phyloP scores from a whole-genome alignment of 2,888 invertebrate species.

The Troglohyphantes excavatus region DNA sequence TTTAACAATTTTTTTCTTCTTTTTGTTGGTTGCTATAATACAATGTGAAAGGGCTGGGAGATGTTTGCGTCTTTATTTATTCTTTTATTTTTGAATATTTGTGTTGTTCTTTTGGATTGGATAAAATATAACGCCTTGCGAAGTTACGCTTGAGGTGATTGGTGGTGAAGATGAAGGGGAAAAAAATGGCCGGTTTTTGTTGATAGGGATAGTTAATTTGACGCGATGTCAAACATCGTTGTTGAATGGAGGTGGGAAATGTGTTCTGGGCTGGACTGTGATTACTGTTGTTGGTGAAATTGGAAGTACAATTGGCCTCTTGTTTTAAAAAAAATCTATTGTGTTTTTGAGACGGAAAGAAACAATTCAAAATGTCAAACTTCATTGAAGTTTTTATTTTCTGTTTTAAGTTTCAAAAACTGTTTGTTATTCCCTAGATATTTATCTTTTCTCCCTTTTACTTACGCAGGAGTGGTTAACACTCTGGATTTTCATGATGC shows the following conservation, averaged over 20 bases:
- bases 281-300: no score
- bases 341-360: no score
- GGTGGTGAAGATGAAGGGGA: background rate
- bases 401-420: no score
- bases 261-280: no score
- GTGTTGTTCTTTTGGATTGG: background rate
- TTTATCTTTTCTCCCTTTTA: no score
- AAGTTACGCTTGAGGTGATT: background rate
- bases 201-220: background rate
- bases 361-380: no score
- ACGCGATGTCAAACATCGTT: background rate
- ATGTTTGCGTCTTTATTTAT: slow-evolving; percentile 11
- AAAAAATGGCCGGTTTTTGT: background rate
- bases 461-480: no score
- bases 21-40: background rate
- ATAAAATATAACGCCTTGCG: background rate
- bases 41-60: background rate
- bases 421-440: no score
- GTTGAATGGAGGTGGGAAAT: background rate
- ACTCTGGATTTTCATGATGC: no score
- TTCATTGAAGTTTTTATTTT: no score
- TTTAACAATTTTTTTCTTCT: background rate
- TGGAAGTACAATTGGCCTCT: no score
- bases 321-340: no score
- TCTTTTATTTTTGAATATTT: background rate